Conservation (phyloP, 1,140 invertebrate genomes). For the Diorhabda sublineata region DNA sequence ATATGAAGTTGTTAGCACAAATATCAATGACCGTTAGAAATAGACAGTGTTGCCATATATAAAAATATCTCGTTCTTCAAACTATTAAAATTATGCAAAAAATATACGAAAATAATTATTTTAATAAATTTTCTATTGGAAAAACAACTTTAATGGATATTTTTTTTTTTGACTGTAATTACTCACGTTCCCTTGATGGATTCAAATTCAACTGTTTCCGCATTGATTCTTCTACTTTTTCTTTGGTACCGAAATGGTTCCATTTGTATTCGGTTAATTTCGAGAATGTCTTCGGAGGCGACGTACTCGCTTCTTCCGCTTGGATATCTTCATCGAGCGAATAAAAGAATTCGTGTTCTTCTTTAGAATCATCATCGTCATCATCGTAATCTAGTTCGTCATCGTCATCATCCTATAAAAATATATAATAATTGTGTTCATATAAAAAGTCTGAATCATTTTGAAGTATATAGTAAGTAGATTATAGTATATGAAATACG, state of each 20-base stretch:
- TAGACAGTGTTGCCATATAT: not conserved
- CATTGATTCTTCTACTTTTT: conserved; percentile 33
- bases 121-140: no score
- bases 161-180: not conserved
- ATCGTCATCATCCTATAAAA: conserved; percentile 29
- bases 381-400: conserved; percentile 12
- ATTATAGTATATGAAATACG: no score
- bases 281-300: conserved; percentile 25
- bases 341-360: conserved; percentile 8
- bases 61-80: no score
- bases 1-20: not conserved
- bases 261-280: conserved; percentile 38
- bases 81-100: no score
- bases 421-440: not conserved
- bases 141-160: conserved; percentile 1
- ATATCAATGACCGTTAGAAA: not conserved
- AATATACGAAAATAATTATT: no score
- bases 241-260: conserved; percentile 34
- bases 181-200: conserved; percentile 26
- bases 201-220: conserved; percentile 20
- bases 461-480: no score
- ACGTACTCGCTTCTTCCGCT: conserved; percentile 34
- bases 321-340: conserved; percentile 24
- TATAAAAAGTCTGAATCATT: no score
- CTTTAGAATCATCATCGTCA: conserved; percentile 8